Evolutionary conservation across 2,113 vertebrate species (phyloP).

Genomic region (Blennius ocellaris): DNA sequence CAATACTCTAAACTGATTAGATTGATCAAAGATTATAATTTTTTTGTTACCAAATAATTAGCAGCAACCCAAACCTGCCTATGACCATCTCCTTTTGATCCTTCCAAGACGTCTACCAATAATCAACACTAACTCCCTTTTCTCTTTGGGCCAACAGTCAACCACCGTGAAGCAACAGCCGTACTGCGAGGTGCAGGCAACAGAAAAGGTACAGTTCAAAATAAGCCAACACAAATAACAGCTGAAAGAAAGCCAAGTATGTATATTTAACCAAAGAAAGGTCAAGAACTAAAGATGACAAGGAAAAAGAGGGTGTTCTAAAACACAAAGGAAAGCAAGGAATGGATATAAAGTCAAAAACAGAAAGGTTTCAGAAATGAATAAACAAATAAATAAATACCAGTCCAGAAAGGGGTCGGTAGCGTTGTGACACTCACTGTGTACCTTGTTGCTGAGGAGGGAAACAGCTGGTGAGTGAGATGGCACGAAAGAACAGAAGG

Average conservation of each 20-base stretch:
- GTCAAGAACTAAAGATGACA: slow-evolving; percentile 42
- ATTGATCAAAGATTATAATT: neutral
- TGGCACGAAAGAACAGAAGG: slow-evolving; percentile 71
- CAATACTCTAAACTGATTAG: neutral
- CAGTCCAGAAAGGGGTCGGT: slow-evolving; percentile 86
- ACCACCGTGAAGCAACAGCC: slow-evolving; percentile 67
- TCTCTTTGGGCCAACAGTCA: slow-evolving; percentile 56
- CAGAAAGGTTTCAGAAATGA: slow-evolving; percentile 73
- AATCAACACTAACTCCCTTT: slow-evolving; percentile 38
- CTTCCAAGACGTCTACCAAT: slow-evolving; percentile 39
- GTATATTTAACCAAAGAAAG: slow-evolving; percentile 44
- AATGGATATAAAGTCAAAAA: slow-evolving; percentile 67
- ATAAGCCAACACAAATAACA: slow-evolving; percentile 63
- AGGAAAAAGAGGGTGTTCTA: slow-evolving; percentile 53
- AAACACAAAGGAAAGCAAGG: slow-evolving; percentile 65
- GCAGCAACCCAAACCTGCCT: neutral
- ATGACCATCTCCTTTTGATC: slow-evolving; percentile 37
- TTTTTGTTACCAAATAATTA: too few species aligned
- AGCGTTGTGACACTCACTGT: slow-evolving; percentile 85
- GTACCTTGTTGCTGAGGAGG: slow-evolving; percentile 88
- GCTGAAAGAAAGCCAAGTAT: slow-evolving; percentile 57
- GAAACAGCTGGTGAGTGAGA: slow-evolving; percentile 85
- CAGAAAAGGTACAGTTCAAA: slow-evolving; percentile 50
- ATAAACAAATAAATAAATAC: slow-evolving; percentile 87
- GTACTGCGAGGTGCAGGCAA: slow-evolving; percentile 64